Evolutionary conservation across 1,140 invertebrate genomes (phyloP), one percentile per base, ranked within the genome.

Genomic region (Drosophila yakuba): DNA sequence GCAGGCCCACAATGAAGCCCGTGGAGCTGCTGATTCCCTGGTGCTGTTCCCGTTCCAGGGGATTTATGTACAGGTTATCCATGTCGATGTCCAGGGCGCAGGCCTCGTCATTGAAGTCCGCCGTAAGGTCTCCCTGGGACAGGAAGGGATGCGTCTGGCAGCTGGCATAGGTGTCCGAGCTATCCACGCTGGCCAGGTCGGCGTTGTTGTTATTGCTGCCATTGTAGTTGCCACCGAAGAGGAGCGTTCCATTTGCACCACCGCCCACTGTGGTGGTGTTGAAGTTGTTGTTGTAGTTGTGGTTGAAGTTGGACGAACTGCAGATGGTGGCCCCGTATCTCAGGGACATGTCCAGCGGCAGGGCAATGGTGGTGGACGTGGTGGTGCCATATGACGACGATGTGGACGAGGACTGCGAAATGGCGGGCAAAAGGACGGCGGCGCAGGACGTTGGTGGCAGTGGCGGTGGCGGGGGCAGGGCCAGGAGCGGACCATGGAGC

Each of bases 101-200:
- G 25, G 90, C 78, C 62, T 92, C 92, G 74, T 94, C 93, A 58
- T 93, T 94, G 86, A 93, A 93, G 91, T 96, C 96, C 74, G 95
- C 94, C 52, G 96, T 95, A 81, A 97, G 94, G 93, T 97, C 96
- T 81, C 95, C 96, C 93, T 96, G 94, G 81, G 97, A 98, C 92
- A 96, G 95, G 93, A 97, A 98, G 80, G 97, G 97, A 94, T 98
- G 97, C 74, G 98, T 98, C 94, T 97, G 96, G 94, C 98, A 99
- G 93, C 97, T 98, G 91, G 97, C 97, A 93, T 97, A 99, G 59
- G 98, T 99, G 93, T 98, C 98, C 32, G 96, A 97, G 82, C 96
- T 97, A 86, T 97, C 96, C 44, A 97, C 94, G 90, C 95, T 96
- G 55, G 95, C 96, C 64, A 96, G 93, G 57, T 97, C 96, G 57